Evolutionary conservation across 2,888 invertebrate genomes (phyloP).

Genomic region (Caenorhabditis sp.): DNA sequence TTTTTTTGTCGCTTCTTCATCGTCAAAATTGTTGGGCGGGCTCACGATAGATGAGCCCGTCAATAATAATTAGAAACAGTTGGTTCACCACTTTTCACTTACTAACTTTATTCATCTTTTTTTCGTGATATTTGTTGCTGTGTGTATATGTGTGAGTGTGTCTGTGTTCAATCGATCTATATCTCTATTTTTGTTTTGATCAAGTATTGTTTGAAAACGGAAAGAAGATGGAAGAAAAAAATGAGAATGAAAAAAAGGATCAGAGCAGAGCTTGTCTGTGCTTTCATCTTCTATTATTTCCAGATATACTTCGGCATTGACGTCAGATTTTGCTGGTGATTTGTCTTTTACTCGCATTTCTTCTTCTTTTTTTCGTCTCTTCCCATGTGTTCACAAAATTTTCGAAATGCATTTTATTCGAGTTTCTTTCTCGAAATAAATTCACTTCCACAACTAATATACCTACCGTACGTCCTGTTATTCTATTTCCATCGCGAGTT

Average conservation of each 20-base stretch:
- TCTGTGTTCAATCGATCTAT: background rate
- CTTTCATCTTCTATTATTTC: background rate
- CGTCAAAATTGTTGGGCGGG: constrained; percentile 2
- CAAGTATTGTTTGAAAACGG: background rate
- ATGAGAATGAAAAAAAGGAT: too few species aligned
- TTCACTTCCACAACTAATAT: too few species aligned
- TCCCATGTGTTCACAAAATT: background rate
- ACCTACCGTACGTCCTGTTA: too few species aligned
- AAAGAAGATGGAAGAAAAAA: background rate
- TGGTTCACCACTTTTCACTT: constrained; percentile 27
- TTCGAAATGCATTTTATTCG: background rate
- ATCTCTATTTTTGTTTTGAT: background rate
- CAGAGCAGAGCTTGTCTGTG: background rate
- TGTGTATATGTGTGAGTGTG: background rate
- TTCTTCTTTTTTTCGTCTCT: background rate
- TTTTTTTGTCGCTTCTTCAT: constrained; percentile 4
- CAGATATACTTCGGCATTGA: background rate
- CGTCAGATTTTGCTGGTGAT: background rate
- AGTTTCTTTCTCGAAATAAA: too few species aligned
- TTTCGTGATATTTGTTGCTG: background rate
- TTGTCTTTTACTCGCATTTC: constrained; percentile 1
- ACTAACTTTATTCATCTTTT: constrained; percentile 2
- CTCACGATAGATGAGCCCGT: constrained; percentile 31
- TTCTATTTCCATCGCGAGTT: too few species aligned
- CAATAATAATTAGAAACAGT: constrained; percentile 62